phyloP scores from a whole-genome alignment of 2,888 invertebrate genomes.

The Macrophya alboannulata region DNA sequence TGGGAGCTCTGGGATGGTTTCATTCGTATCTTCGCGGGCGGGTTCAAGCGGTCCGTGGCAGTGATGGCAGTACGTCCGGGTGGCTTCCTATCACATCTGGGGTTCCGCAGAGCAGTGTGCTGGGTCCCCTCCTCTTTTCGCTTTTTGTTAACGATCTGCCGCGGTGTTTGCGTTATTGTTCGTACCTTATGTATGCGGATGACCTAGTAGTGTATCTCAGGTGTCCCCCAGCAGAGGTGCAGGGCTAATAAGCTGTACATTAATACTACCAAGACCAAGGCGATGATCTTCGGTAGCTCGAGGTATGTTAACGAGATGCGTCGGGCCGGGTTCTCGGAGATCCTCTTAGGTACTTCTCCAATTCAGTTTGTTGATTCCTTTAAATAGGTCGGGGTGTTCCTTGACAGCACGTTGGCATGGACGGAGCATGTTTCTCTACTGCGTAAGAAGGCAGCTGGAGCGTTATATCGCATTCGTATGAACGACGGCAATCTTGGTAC shows the following conservation, averaged over 20 bases:
- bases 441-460: no score
- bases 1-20: neutral
- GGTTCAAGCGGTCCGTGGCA: neutral
- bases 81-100: neutral
- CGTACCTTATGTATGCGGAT: constrained; percentile 2
- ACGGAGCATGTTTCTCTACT: no score
- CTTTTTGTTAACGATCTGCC: constrained; percentile 12
- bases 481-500: no score
- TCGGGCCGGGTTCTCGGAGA: neutral
- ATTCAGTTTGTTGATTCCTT: neutral
- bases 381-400: neutral
- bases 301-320: neutral
- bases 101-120: constrained; percentile 18
- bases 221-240: neutral
- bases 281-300: constrained; percentile 16
- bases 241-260: neutral
- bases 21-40: neutral
- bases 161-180: neutral
- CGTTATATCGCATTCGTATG: no score
- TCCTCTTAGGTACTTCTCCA: neutral
- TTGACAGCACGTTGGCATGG: neutral
- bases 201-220: constrained; percentile 4
- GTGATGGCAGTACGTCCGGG: neutral
- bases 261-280: constrained; percentile 19
- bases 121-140: constrained; percentile 21